Percentiles rank a stretch among this genome's conserved stretches.
phyloP scores from a whole-genome alignment of 2,888 invertebrate genomes.

The Formica aserva region DNA sequence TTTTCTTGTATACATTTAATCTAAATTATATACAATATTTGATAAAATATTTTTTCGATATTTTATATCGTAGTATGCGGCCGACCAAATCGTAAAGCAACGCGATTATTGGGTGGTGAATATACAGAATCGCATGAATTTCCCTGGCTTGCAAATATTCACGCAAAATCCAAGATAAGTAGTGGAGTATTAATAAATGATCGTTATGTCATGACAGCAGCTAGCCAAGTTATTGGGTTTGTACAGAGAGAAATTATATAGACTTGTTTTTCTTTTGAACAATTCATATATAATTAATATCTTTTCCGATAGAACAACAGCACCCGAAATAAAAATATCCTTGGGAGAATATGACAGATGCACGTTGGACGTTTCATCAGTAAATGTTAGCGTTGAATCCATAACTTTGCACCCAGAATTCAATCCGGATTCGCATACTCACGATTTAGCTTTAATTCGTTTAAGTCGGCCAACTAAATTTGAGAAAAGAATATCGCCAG shows the following conservation, averaged over 20 bases:
- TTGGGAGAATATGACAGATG: constrained; percentile 88
- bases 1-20: neutral
- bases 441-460: constrained; percentile 88
- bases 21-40: neutral
- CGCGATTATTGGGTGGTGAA: constrained; percentile 86
- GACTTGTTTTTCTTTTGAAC: neutral
- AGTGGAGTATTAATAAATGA: constrained; percentile 88
- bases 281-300: neutral
- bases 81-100: constrained; percentile 85
- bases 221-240: constrained; percentile 87
- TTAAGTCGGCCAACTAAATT: constrained; percentile 87
- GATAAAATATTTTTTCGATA: neutral
- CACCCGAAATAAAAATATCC: constrained; percentile 86
- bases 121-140: constrained; percentile 86
- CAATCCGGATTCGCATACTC: constrained; percentile 86
- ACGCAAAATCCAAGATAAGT: constrained; percentile 83
- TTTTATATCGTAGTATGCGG: constrained; percentile 84
- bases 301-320: constrained; percentile 73
- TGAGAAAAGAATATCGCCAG: constrained; percentile 87
- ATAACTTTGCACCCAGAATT: constrained; percentile 87
- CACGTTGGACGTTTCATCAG: constrained; percentile 86
- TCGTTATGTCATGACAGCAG: constrained; percentile 87
- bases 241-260: constrained; percentile 19
- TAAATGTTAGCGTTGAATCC: constrained; percentile 86
- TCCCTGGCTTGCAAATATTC: constrained; percentile 87